phyloP scores from a whole-genome alignment of 2,888 invertebrate genomes.

The Acanthosepion esculentum region DNA sequence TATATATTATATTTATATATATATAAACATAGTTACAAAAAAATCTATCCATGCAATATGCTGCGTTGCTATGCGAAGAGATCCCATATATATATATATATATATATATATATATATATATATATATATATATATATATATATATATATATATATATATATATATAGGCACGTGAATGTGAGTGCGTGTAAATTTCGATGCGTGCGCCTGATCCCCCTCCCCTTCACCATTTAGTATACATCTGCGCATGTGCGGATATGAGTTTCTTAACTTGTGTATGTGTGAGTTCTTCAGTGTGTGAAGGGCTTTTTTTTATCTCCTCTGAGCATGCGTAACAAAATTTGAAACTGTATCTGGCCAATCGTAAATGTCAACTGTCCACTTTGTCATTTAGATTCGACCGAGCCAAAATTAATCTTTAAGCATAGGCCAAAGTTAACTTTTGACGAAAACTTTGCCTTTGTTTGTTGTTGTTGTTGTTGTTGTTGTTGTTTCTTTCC shows the following conservation, averaged over 20 bases:
- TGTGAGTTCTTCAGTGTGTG: no score
- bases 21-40: background rate
- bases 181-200: conserved; percentile 12
- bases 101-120: background rate
- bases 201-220: background rate
- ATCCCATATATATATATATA: background rate
- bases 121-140: background rate
- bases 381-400: background rate
- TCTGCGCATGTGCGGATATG: background rate
- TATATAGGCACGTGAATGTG: background rate
- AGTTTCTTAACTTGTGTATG: no score
- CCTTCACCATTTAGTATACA: background rate
- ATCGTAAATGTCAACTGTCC: conserved; percentile 33
- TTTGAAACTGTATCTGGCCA: background rate
- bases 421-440: conserved; percentile 22
- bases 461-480: conserved; percentile 1
- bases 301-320: background rate
- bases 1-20: background rate
- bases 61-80: background rate
- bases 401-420: conserved; percentile 20
- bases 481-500: background rate
- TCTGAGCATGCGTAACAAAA: conserved; percentile 22
- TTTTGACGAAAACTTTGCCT: background rate
- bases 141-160: background rate
- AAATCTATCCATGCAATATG: background rate